These are phyloP conservation scores for Drosophila bunnanda DNA, from an alignment of 2,888 invertebrate genomes.

Conservation along the genomic window DNA sequence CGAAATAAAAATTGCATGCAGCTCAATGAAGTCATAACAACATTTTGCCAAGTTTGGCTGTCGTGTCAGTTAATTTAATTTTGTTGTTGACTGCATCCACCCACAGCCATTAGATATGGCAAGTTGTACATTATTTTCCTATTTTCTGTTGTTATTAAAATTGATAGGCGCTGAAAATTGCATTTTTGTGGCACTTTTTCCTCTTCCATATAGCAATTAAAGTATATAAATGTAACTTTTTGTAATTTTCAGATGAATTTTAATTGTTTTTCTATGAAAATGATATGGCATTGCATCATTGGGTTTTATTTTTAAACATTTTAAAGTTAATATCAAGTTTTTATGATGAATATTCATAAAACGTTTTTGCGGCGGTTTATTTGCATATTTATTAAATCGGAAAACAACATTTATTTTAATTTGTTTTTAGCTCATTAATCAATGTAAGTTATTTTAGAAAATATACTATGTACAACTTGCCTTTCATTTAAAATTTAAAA, in stretches of 20 bases:
- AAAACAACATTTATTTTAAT: background rate
- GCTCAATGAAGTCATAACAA: constrained; percentile 56
- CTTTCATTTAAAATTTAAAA: background rate
- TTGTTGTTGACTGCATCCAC: constrained; percentile 33
- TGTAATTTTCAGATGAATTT: background rate
- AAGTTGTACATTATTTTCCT: constrained; percentile 22
- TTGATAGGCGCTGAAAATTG: constrained; percentile 18
- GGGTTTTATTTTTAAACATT: too few relatives aligned
- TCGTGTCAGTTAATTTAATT: constrained; percentile 32
- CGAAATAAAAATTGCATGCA: constrained; percentile 51
- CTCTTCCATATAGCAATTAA: constrained; percentile 1
- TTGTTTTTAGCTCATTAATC: background rate
- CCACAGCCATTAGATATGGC: constrained; percentile 47
- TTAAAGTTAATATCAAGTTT: background rate
- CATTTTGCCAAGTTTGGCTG: constrained; percentile 36
- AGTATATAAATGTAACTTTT: background rate
- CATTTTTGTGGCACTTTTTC: background rate
- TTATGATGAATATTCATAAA: background rate
- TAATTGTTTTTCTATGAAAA: background rate
- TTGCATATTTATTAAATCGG: background rate
- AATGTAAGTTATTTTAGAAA: background rate
- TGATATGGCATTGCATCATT: background rate
- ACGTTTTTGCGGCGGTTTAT: background rate
- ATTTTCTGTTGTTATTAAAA: constrained; percentile 5
- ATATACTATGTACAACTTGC: background rate